Conservation (phyloP, 2,113 vertebrate genomes). For the Rhombomys opimus region DNA sequence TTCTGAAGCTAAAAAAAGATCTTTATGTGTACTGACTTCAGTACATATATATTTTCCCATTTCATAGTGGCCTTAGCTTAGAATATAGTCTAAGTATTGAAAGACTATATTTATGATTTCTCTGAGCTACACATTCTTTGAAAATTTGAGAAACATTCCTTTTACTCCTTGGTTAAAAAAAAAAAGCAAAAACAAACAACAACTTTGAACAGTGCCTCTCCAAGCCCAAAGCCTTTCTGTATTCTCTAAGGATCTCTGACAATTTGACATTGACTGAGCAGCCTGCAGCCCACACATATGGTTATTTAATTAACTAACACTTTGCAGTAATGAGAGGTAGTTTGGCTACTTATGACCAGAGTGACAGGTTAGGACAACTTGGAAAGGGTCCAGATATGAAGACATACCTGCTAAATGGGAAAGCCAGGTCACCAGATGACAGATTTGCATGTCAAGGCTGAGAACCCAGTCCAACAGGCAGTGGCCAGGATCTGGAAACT, state of each 20-base stretch:
- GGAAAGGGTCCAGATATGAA: conserved; percentile 24
- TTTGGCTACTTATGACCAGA: background rate
- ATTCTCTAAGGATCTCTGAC: background rate
- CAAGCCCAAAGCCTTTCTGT: conserved; percentile 9
- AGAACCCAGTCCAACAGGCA: background rate
- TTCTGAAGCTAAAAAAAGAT: background rate
- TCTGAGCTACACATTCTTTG: background rate
- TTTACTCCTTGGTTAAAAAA: conserved; percentile 34
- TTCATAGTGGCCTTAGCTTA: background rate
- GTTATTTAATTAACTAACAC: conserved; percentile 60
- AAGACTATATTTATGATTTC: conserved; percentile 11
- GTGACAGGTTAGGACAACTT: background rate
- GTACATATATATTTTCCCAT: background rate
- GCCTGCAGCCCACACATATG: background rate
- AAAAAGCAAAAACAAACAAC: background rate
- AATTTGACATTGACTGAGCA: conserved; percentile 23
- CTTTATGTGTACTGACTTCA: conserved; percentile 6
- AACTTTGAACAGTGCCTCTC: background rate
- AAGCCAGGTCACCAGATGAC: background rate
- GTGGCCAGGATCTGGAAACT: background rate
- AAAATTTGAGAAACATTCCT: conserved; percentile 13
- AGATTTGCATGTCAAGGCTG: background rate
- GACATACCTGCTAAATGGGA: background rate
- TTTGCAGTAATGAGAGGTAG: conserved; percentile 41
- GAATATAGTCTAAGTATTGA: background rate